phyloP scores from a whole-genome alignment of 2,888 invertebrate genomes.

The Dinocampus coccinellae region DNA sequence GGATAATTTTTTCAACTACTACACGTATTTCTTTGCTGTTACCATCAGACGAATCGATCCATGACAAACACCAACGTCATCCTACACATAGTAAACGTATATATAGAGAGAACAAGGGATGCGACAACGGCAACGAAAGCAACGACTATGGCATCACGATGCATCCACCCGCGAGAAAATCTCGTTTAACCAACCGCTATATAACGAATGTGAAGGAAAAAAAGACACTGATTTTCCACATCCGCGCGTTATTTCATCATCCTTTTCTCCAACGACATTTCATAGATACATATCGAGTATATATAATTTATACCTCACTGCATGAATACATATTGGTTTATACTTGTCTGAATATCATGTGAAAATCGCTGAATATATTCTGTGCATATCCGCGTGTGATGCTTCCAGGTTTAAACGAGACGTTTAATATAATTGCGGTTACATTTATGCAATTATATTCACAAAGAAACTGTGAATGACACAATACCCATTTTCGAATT shows the following conservation, averaged over 20 bases:
- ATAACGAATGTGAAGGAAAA: slow-evolving; percentile 11
- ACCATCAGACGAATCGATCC: slow-evolving; percentile 27
- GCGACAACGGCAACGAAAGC: slow-evolving; percentile 9
- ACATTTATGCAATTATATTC: too few relatives aligned
- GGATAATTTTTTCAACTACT: too few relatives aligned
- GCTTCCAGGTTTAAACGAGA: neutral
- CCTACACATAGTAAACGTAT: neutral
- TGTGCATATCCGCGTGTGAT: neutral
- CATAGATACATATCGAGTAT: neutral
- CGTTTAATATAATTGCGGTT: neutral
- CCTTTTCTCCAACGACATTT: neutral
- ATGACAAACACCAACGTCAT: slow-evolving; percentile 31
- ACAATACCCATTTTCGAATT: too few relatives aligned
- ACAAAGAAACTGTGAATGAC: too few relatives aligned
- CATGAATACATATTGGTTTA: neutral
- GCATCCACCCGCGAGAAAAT: slow-evolving; percentile 25
- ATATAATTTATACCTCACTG: neutral
- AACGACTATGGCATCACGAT: slow-evolving; percentile 9
- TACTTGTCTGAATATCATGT: neutral
- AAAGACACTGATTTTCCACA: slow-evolving; percentile 26
- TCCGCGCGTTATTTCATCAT: slow-evolving; percentile 23
- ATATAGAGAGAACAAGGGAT: slow-evolving; percentile 7
- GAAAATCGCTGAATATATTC: neutral
- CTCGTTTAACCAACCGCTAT: slow-evolving; percentile 18
- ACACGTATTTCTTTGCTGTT: slow-evolving; percentile 10